Conservation (phyloP, 2,113 vertebrate species). For the Orycteropus afer region DNA sequence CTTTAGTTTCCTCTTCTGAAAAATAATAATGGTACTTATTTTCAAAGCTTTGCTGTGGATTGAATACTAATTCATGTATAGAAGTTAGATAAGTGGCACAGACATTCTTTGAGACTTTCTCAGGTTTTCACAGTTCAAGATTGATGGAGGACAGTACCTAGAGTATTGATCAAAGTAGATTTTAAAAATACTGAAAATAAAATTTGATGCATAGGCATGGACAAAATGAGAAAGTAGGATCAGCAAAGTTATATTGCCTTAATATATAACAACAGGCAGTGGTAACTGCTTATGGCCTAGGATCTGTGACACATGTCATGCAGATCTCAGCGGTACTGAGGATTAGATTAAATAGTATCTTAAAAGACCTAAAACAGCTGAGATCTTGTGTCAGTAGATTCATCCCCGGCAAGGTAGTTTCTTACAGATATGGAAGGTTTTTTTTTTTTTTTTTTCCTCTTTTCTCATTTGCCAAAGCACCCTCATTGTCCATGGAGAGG, state of each 20-base stretch:
- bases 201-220: neutral
- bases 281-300: neutral
- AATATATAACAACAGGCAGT: neutral
- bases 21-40: neutral
- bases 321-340: neutral
- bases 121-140: slow-evolving; percentile 8
- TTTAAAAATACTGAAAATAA: neutral
- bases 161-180: neutral
- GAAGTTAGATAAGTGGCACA: neutral
- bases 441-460: no score
- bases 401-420: neutral
- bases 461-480: neutral
- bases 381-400: neutral
- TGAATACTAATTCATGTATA: neutral
- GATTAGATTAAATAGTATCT: neutral
- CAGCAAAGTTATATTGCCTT: neutral
- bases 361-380: neutral
- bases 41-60: neutral
- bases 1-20: neutral
- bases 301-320: neutral
- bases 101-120: neutral
- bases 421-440: neutral
- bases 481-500: neutral
- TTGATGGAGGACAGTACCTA: neutral
- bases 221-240: neutral